phyloP scores from a whole-genome alignment of 2,888 invertebrate genomes.

The Eristalinus aeneus region DNA sequence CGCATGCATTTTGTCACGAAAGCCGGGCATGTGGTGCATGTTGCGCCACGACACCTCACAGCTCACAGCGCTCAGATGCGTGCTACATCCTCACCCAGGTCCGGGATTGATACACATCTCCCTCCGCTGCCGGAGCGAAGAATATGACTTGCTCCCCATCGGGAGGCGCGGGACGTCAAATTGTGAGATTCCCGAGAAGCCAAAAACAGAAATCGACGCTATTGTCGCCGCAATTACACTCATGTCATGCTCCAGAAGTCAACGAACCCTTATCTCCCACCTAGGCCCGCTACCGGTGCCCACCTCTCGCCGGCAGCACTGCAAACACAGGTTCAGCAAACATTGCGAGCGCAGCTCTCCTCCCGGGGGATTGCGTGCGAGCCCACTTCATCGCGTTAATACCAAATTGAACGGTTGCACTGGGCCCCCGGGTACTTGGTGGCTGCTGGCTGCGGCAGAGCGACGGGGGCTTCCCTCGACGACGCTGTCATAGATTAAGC shows the following conservation, averaged over 20 bases:
- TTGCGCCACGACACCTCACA: constrained; percentile 28
- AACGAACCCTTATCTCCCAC: constrained; percentile 68
- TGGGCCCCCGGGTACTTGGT: constrained; percentile 55
- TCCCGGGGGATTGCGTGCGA: constrained; percentile 60
- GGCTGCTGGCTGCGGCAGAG: neutral
- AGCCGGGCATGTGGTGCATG: constrained; percentile 66
- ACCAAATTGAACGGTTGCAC: constrained; percentile 69
- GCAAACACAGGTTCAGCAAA: constrained; percentile 57
- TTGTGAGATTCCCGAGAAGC: constrained; percentile 57
- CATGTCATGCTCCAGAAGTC: constrained; percentile 57
- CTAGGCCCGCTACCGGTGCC: neutral
- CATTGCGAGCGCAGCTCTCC: constrained; percentile 34
- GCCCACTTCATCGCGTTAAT: constrained; percentile 64
- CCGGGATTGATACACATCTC: constrained; percentile 62
- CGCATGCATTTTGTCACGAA: constrained; percentile 68
- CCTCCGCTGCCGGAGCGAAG: constrained; percentile 5
- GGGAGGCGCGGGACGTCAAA: constrained; percentile 30
- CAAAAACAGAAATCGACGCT: constrained; percentile 50
- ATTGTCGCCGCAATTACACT: constrained; percentile 59
- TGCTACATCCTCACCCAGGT: constrained; percentile 44
- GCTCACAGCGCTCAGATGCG: constrained; percentile 19
- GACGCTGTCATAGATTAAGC: constrained; percentile 55
- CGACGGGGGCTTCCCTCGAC: neutral
- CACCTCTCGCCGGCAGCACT: constrained; percentile 12
- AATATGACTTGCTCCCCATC: constrained; percentile 53